Conservation (phyloP, 2,797 vertebrate species). For the Scyliorhinus canicula region DNA sequence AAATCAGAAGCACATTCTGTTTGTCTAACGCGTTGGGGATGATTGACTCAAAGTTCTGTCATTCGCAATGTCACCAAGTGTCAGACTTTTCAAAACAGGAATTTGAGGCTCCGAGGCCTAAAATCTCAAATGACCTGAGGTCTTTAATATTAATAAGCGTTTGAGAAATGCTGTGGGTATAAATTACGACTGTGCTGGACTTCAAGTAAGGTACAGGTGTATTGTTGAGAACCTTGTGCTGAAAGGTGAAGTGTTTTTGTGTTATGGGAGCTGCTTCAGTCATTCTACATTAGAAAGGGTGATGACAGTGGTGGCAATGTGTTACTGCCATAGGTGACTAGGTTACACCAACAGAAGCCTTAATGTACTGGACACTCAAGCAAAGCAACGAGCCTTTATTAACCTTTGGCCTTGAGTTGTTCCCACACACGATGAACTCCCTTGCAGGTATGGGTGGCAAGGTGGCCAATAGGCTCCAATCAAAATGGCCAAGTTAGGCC, state of each 20-base stretch:
- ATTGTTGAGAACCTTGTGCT: conserved; percentile 51
- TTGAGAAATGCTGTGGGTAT: conserved; percentile 45
- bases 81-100: background rate
- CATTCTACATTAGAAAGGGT: conserved; percentile 60
- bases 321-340: conserved; percentile 54
- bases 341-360: conserved; percentile 50
- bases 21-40: background rate
- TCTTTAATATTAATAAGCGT: background rate
- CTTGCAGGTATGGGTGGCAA: background rate
- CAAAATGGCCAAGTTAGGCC: background rate
- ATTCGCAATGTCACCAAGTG: background rate
- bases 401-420: conserved; percentile 49
- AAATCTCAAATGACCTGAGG: background rate
- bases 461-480: background rate
- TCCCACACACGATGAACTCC: conserved; percentile 46
- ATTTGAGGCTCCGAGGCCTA: background rate
- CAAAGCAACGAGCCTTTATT: conserved; percentile 51
- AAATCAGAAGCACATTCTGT: background rate
- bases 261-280: conserved; percentile 43
- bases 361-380: conserved; percentile 48
- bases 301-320: conserved; percentile 65
- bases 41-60: background rate
- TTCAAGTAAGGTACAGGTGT: conserved; percentile 53
- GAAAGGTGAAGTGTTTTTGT: conserved; percentile 58
- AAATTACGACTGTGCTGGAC: conserved; percentile 51